Evolutionary conservation across 2,797 vertebrate genomes (phyloP), one percentile per base, ranked within the genome.

Genomic region (Nannoperca australis): DNA sequence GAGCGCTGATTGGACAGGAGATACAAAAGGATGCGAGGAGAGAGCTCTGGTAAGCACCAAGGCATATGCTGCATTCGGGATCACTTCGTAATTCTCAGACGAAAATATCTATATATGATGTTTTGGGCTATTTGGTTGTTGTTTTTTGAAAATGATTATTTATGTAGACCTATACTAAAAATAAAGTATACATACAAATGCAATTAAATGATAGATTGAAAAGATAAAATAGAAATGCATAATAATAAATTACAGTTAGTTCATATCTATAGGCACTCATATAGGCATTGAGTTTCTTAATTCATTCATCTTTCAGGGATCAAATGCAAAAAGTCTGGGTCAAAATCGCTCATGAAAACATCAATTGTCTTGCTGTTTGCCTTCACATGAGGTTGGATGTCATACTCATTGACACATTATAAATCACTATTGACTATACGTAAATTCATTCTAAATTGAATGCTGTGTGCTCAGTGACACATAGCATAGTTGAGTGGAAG

Each of bases 11-110:
- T 94, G 94, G 94, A 58, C 81, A 7, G 20, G 2, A 20, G 70
- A 63, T 91, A 93, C 86, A 90, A 91, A 92, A 85, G 84, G 91
- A 93, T 92, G 92, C 76, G 88, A 91, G 88, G 65, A 34, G 82
- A 81, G 65, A 40, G 83, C 78, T 44, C 64, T 13, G 66, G 53
- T 79, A 61, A 68, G 86, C 79, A 11, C 72, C 66, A 18, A 17
- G 53, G 36, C 15, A 18, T 1, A 0, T 60, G 88, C 20, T 62
- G 79, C 81, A 1, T 89, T 91, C 76, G 34, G 0, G 0, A 55
- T 13, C 73, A 15, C 4, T 60, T 56, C 61, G 89, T 66, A 73
- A 80, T 58, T 38, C 1, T 36, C 1, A 10, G 0, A 42, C 1
- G 1, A 5, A 60, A 34, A 22, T 22, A 20, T 5, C 1, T 15